phyloP scores from a whole-genome alignment of 2,797 vertebrate species.

The Sebastes minor region DNA sequence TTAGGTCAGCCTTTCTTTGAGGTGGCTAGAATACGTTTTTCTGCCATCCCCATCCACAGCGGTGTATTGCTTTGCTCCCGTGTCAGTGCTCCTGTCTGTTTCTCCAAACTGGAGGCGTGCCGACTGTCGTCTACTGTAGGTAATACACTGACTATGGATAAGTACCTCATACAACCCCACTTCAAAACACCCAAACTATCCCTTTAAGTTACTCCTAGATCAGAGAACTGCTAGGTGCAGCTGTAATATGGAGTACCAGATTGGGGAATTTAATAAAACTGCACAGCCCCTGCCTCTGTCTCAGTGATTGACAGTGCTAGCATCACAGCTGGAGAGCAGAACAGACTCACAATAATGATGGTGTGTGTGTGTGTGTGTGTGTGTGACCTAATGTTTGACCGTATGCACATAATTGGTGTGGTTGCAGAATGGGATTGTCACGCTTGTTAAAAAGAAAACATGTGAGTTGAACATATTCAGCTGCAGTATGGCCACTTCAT shows the following conservation, averaged over 20 bases:
- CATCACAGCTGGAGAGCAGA: not conserved
- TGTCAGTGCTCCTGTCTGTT: too few species aligned
- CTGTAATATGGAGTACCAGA: not conserved
- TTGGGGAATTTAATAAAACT: not conserved
- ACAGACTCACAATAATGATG: not conserved
- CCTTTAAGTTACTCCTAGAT: not conserved
- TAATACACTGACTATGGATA: too few species aligned
- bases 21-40: too few species aligned
- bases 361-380: not conserved
- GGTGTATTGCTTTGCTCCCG: too few species aligned
- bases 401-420: not conserved
- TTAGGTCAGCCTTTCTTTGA: too few species aligned
- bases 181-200: too few species aligned
- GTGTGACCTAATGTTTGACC: not conserved
- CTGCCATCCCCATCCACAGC: rapidly evolving
- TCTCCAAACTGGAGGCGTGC: too few species aligned
- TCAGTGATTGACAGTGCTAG: not conserved
- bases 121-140: too few species aligned
- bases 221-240: not conserved
- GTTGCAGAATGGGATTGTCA: not conserved
- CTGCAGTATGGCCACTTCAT: not conserved
- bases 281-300: not conserved
- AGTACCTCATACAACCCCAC: too few species aligned
- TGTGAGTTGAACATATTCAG: not conserved
- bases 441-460: not conserved